Percentiles rank a stretch among this genome's conserved stretches.
phyloP scores from a whole-genome alignment of 2,797 vertebrate genomes.

The Carcharodon carcharias region DNA sequence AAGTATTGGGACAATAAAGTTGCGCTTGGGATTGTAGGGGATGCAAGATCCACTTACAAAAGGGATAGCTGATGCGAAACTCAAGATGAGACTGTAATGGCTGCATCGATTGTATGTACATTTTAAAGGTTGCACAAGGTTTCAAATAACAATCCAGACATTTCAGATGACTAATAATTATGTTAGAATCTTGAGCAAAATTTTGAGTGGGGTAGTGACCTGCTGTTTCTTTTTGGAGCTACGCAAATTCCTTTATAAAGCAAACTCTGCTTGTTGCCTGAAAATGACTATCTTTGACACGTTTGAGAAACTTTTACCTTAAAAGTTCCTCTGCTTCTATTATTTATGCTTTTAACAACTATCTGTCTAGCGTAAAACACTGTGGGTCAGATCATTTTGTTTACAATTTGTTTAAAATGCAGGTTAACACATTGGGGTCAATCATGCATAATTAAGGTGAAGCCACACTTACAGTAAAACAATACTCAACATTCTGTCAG shows the following conservation, averaged over 20 bases:
- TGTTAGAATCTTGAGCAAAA: not conserved
- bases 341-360: not conserved
- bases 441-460: not conserved
- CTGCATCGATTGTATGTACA: not conserved
- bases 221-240: not conserved
- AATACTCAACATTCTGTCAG: not conserved
- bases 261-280: not conserved
- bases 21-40: not conserved
- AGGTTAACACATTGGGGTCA: not conserved
- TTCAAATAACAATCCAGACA: not conserved
- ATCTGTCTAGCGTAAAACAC: not conserved
- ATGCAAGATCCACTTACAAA: not conserved
- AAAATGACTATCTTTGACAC: not conserved
- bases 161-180: not conserved
- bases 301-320: not conserved
- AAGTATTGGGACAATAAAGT: not conserved
- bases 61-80: not conserved
- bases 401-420: not conserved
- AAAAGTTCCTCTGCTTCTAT: not conserved
- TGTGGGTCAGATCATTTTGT: not conserved
- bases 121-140: not conserved
- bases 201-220: not conserved
- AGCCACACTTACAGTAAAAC: not conserved
- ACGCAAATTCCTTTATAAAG: not conserved
- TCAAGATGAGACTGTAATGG: not conserved